phyloP scores from a whole-genome alignment of 2,888 invertebrate genomes.

The Dryocosmus kuriphilus region DNA sequence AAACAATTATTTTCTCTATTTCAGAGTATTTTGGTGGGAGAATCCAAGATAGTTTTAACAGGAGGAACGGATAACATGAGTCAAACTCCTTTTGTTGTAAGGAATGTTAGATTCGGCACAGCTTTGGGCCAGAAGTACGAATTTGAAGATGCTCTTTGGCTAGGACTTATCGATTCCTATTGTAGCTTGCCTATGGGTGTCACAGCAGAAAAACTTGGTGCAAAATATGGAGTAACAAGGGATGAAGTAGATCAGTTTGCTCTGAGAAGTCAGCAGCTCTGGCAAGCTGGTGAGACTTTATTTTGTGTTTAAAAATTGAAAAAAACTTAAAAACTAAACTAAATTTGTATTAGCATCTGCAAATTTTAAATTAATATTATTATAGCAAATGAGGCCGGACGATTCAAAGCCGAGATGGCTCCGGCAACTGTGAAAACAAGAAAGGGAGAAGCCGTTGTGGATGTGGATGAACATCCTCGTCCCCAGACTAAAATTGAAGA shows the following conservation, averaged over 20 bases:
- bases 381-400: constrained; percentile 90
- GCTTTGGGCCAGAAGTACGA: constrained; percentile 86
- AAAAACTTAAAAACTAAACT: not conserved
- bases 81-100: constrained; percentile 90
- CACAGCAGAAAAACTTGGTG: constrained; percentile 96
- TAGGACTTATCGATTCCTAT: constrained; percentile 91
- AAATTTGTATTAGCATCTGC: not conserved
- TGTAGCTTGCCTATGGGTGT: constrained; percentile 97
- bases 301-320: constrained; percentile 5
- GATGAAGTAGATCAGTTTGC: constrained; percentile 93
- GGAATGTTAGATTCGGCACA: constrained; percentile 93
- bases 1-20: constrained; percentile 60
- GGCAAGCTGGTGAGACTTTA: constrained; percentile 86
- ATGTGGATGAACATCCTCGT: constrained; percentile 95
- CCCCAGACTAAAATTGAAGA: constrained; percentile 92
- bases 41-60: constrained; percentile 90
- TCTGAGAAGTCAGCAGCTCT: constrained; percentile 89
- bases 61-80: constrained; percentile 99
- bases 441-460: constrained; percentile 88
- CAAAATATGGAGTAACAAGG: constrained; percentile 88
- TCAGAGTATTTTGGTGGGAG: constrained; percentile 91
- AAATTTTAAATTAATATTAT: not conserved
- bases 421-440: constrained; percentile 92
- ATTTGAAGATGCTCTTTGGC: constrained; percentile 95
- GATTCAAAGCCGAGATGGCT: constrained; percentile 93